Base-by-base conservation (phyloP, 2,888 invertebrate species). In the Agriopis aurantiaria region DNA sequence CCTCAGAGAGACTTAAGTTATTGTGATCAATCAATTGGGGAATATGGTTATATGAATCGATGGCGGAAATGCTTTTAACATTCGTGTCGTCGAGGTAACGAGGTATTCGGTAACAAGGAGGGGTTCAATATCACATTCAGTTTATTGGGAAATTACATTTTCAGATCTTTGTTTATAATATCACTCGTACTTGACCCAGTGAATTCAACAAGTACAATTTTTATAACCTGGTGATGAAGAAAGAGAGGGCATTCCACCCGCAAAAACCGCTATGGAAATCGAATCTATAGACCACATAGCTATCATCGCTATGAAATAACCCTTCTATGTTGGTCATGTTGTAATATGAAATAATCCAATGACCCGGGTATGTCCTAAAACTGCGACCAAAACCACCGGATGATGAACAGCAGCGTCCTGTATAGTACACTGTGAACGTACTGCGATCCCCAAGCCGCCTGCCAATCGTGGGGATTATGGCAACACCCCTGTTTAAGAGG, bases 1-100 rank as follows among this genome's bases (percentile, higher is more conserved):
- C 69, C 75, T 66, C 52, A 70, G 65, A 71, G 69, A 74, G 75
- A 63, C 66, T 69, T 69, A 73, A 76, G 72, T 77, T 78, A 75
- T 77, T 75, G 65, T 70, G 70, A 70, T 70, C 70, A 70, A 70
- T 70, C 70, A 70, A 70, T 70, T 48, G 58, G 49, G 66, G 65
- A 57, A 63, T 65, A 70, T 58, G 66, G 69, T 65, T 72, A 61
- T 63, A 68, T 71, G 68, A 70, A 75, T 71, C 61, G 67, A 66
- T 60, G 66, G 61, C 46, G 65, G 58, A 55, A 70, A 65, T 65
- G 66, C 62, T 61, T 70, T 63, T 65, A 69, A 48, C 58, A 63
- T 43, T 40, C 61, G 52, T 61, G 64, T 49, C 65, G 56, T 60
- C 55, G 61, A 46, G 57, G 68, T 57, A 52, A 68, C 68, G 67